Evolutionary conservation across 2,113 vertebrate genomes (phyloP).

Genomic region (Apteryx mantelli): DNA sequence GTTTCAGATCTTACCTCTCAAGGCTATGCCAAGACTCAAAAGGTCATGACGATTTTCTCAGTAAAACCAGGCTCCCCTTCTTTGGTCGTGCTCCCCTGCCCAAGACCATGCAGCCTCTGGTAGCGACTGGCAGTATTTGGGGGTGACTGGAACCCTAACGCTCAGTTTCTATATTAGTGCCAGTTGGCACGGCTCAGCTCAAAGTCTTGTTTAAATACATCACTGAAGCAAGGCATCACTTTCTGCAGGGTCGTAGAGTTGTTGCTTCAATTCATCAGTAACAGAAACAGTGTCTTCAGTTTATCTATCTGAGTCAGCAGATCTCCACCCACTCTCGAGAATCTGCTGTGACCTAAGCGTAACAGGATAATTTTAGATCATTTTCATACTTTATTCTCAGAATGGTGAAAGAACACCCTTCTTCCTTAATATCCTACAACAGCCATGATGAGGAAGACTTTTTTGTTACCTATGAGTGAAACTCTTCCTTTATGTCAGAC

Average conservation of each 20-base stretch:
- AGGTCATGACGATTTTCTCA: not conserved
- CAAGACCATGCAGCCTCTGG: not conserved
- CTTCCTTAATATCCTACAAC: not conserved
- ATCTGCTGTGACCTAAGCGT: not conserved
- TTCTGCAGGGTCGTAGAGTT: not conserved
- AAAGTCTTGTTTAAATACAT: not conserved
- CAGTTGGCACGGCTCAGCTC: not conserved
- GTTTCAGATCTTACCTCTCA: not conserved
- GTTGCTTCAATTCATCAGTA: not conserved
- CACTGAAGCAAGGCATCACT: not conserved
- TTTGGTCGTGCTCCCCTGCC: not conserved
- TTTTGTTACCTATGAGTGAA: not conserved
- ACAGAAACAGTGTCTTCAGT: not conserved
- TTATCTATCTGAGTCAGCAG: not conserved
- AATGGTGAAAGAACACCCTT: not conserved
- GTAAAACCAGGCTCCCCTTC: not conserved
- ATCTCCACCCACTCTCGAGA: not conserved
- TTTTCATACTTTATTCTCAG: not conserved
- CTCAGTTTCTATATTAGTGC: not conserved
- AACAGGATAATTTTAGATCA: not conserved
- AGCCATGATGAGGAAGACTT: not conserved
- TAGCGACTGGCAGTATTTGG: not conserved
- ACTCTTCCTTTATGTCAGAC: not conserved
- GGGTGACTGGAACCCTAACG: not conserved
- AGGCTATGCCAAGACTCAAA: not conserved